Evolutionary conservation across 2,888 invertebrate species (phyloP), one percentile per base, ranked within the genome.

Genomic region (Exocentrus adspersus): DNA sequence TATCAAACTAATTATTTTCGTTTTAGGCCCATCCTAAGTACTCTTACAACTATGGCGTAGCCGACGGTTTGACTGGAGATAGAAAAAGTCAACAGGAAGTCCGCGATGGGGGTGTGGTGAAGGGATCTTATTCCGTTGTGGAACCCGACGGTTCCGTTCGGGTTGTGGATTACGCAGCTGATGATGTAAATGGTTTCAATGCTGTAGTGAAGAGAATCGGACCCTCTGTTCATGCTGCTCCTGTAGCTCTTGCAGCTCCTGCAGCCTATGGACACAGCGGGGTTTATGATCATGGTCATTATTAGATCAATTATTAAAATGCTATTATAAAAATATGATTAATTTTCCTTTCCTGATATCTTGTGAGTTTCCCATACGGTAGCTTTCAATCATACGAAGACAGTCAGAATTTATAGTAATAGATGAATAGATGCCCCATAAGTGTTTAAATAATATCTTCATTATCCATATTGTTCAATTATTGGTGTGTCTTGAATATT

Each of bases 141-240:
- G 81, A 81, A 68, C 78, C 81, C 0, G 81, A 81, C 50, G 85
- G 86, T 65, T 84, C 85, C 68, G 81, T 84, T 46, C 84, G 86
- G 72, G 83, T 84, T 69, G 86, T 87, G 60, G 82, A 85, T 54
- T 87, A 87, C 80, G 83, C 84, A 62, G 87, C 87, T 0, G 87
- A 87, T 61, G 78, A 87, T 0, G 79, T 87, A 1, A 83, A 87
- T 63, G 87, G 87, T 0, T 79, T 79, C 65, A 79, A 79, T 56
- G 79, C 79, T 2, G 78, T 79, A 1, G 79, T 79, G 4, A 78
- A 77, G 58, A 77, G 75, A 66, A 75, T 77, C 51, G 78, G 82
- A 0, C 87, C 87, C 0, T 83, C 80, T 28, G 70, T 86, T 14
- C 87, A 87, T 67, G 50, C 37, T 30, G 46, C 52, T 14, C 46